Percentiles rank a stretch among this genome's conserved stretches.
Evolutionary conservation across 1,140 invertebrate species (phyloP).

Genomic region (Agrypnia vestita): DNA sequence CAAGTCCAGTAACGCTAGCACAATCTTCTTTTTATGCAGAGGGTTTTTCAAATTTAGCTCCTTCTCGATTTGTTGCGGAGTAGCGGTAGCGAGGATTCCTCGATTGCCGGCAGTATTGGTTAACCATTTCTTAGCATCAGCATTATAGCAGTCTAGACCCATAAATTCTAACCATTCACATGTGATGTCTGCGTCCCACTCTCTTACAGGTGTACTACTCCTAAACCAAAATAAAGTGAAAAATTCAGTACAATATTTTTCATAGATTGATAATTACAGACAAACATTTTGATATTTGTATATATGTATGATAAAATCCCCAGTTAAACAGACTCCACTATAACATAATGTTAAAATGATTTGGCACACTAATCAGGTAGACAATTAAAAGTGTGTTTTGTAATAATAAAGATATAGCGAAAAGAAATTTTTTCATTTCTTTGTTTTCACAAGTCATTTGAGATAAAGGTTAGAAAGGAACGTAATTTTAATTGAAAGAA

Average conservation of each 20-base stretch:
- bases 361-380: no score
- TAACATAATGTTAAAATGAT: no score
- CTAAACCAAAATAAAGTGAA: slow-evolving; percentile 54
- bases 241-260: background rate
- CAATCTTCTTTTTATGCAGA: slow-evolving; percentile 93
- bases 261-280: background rate
- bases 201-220: slow-evolving; percentile 77
- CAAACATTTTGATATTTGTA: background rate
- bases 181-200: slow-evolving; percentile 89
- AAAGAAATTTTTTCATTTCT: no score
- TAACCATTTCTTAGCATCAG: slow-evolving; percentile 86
- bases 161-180: slow-evolving; percentile 91
- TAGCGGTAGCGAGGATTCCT: slow-evolving; percentile 80
- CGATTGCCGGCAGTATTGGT: slow-evolving; percentile 81
- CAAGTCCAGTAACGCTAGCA: slow-evolving; percentile 81
- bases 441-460: no score
- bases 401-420: no score
- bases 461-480: no score
- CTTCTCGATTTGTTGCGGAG: slow-evolving; percentile 90
- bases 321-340: no score
- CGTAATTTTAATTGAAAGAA: no score
- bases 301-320: background rate
- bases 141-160: slow-evolving; percentile 88
- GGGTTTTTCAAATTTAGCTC: slow-evolving; percentile 89
- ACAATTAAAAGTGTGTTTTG: no score